Evolutionary conservation across 2,888 invertebrate species (phyloP).

Genomic region (Subacronicta megacephala): DNA sequence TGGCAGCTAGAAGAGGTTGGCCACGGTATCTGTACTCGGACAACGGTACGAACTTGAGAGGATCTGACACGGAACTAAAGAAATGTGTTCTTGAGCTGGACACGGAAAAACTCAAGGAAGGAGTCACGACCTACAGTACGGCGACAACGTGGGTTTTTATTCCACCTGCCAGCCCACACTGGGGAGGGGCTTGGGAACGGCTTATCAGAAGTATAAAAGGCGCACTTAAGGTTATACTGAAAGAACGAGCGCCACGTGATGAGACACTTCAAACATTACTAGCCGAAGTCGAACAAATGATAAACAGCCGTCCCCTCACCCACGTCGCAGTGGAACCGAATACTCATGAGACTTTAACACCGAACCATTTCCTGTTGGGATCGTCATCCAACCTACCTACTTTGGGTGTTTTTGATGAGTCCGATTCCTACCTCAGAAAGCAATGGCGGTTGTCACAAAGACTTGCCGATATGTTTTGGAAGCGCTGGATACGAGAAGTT

Average conservation of each 20-base stretch:
- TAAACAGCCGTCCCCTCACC: constrained; percentile 37
- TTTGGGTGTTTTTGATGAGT: constrained; percentile 11
- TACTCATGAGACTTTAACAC: constrained; percentile 27
- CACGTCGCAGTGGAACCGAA: constrained; percentile 28
- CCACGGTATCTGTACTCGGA: too few relatives aligned
- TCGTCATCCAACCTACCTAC: constrained; percentile 27
- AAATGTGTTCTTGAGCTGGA: constrained; percentile 7
- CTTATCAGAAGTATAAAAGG: constrained; percentile 44
- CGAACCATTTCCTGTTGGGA: constrained; percentile 57
- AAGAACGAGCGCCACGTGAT: constrained; percentile 37
- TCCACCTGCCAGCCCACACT: constrained; percentile 42
- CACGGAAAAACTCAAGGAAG: neutral
- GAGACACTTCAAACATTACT: constrained; percentile 32
- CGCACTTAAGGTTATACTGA: constrained; percentile 32
- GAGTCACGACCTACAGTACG: neutral
- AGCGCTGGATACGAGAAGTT: constrained; percentile 27
- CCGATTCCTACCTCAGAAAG: constrained; percentile 22
- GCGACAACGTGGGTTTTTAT: constrained; percentile 36
- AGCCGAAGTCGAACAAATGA: constrained; percentile 30
- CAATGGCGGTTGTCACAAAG: constrained; percentile 37
- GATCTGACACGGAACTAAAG: neutral
- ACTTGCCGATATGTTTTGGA: constrained; percentile 36
- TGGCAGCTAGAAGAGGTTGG: too few relatives aligned
- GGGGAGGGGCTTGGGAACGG: constrained; percentile 51
- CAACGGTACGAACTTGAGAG: constrained; percentile 5